These are phyloP conservation scores for Rousettus leschenaultii DNA, from an alignment of 2,113 vertebrate species.

Conservation along the genomic window DNA sequence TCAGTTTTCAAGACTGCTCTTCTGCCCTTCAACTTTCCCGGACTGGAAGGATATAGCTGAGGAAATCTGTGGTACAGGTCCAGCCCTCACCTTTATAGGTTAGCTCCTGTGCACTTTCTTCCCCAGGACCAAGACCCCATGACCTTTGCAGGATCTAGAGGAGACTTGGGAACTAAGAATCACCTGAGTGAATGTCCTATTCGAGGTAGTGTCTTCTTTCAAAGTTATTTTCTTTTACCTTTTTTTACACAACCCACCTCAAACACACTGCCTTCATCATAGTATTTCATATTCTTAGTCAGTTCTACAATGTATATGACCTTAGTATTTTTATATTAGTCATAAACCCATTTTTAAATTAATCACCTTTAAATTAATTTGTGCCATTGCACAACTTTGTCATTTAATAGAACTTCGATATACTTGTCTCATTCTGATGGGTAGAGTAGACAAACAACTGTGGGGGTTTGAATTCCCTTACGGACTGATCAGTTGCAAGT, in stretches of 20 bases:
- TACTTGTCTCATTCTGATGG: neutral
- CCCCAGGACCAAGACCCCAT: neutral
- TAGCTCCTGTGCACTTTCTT: neutral
- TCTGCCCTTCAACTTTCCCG: neutral
- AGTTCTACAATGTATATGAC: neutral
- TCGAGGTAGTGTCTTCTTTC: neutral
- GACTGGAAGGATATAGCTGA: neutral
- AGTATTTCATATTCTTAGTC: slow-evolving; percentile 18
- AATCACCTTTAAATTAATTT: slow-evolving; percentile 1
- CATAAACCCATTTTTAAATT: slow-evolving; percentile 15
- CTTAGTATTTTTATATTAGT: slow-evolving; percentile 11
- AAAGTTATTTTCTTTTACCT: slow-evolving; percentile 8
- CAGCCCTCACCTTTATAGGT: neutral
- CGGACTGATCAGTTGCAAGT: neutral
- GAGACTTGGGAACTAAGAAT: neutral
- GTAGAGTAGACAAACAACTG: neutral
- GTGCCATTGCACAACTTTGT: neutral
- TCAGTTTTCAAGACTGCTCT: slow-evolving; percentile 1
- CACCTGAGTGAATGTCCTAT: neutral
- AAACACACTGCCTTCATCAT: neutral
- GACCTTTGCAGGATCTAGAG: neutral
- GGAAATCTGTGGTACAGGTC: neutral
- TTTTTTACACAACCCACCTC: neutral
- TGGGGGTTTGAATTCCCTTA: neutral
- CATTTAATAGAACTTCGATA: neutral